Base-by-base conservation (phyloP, 2,113 vertebrate genomes). In the Chaenogobius annularis region DNA sequence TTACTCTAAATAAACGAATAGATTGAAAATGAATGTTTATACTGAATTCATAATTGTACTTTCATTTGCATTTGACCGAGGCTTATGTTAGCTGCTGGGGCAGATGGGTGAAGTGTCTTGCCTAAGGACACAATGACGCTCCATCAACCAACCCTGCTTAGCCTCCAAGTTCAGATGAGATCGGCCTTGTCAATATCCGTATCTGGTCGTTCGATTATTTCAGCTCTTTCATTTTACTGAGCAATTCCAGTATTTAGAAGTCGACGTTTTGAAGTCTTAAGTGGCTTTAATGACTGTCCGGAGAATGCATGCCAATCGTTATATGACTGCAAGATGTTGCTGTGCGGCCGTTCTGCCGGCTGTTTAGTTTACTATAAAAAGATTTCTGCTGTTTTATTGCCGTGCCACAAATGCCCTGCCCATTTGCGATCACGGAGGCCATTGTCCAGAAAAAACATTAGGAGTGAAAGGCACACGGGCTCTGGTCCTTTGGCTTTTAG, bases 391-490 rank as follows among this genome's bases (percentile, higher is more conserved):
- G 68, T 66, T 54, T 89, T 76, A 79, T 76, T 86, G 70, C 52
- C 64, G n/a, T 62, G 77, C 76, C 77, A 85, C 86, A 81, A 78
- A 83, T 59, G 63, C 52, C 73, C 68, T 69, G 68, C 50, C 73
- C 75, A 62, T 69, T 80, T 72, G 66, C 69, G 69, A 73, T 64
- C 77, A 68, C 78, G 75, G 77, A 1, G 75, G 75, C 63, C 78
- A 86, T 93, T 92, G 91, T 94, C 74, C 71, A 50, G 66, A 31
- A 43, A n/a, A 74, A 83, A 73, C 88, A 87, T 85, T 81, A 75
- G 72, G 35, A 70, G 37, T 87, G 83, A 93, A 91, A 89, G 73
- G 83, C 68, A 81, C 69, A 77, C 70, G 69, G 70, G 66, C 20
- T 31, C 74, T 58, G 73, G 64, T 77, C 75, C 84, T 73, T 87